phyloP scores from a whole-genome alignment of 2,113 vertebrate genomes.

The Sinosuthora webbiana region DNA sequence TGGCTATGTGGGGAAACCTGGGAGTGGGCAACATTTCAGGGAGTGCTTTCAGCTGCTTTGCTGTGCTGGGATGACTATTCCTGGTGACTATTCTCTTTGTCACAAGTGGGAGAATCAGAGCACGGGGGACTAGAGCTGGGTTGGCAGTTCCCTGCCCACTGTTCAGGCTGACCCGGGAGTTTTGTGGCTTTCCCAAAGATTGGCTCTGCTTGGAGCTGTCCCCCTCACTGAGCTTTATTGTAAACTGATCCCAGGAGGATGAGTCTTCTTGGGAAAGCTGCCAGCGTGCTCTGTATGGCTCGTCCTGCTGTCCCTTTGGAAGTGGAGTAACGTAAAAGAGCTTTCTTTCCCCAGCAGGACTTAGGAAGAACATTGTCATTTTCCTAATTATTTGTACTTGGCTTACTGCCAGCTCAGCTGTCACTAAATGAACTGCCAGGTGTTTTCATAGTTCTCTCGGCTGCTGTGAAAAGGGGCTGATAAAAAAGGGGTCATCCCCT shows the following conservation, averaged over 20 bases:
- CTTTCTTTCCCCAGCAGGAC: background rate
- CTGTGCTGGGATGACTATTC: background rate
- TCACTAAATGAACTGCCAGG: background rate
- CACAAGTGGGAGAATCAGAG: background rate
- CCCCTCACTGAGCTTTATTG: background rate
- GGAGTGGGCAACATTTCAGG: background rate
- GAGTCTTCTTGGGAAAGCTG: background rate
- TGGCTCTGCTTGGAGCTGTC: background rate
- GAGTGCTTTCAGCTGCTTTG: background rate
- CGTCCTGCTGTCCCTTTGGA: background rate
- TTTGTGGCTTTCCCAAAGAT: background rate
- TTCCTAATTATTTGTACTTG: background rate
- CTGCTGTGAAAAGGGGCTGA: background rate
- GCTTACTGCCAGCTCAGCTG: background rate
- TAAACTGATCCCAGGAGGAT: conserved; percentile 41
- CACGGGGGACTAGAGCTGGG: background rate
- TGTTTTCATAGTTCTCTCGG: background rate
- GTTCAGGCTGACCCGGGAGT: accelerated
- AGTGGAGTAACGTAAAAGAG: background rate
- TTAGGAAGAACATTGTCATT: background rate
- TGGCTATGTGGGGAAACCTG: background rate
- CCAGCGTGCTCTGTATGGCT: conserved; percentile 36
- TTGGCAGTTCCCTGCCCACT: background rate
- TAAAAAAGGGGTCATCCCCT: background rate
- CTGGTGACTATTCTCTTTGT: background rate